Evolutionary conservation across 2,888 invertebrate genomes (phyloP).

Genomic region (Phorcus lineatus): DNA sequence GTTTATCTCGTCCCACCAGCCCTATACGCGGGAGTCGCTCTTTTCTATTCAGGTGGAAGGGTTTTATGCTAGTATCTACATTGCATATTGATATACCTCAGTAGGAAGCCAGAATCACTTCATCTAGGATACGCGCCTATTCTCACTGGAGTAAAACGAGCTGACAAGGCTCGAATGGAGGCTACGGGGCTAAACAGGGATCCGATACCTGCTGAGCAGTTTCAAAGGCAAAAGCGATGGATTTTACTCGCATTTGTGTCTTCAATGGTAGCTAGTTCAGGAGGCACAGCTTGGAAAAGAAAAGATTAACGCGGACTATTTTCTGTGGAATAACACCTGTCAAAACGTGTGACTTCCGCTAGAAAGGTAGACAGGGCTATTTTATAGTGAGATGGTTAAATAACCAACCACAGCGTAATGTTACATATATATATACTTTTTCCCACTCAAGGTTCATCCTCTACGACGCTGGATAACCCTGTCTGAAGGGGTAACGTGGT

Average conservation of each 20-base stretch:
- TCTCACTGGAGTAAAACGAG: background rate
- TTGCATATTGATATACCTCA: slow-evolving; percentile 4
- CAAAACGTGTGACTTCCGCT: slow-evolving; percentile 14
- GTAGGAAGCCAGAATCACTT: background rate
- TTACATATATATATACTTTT: background rate
- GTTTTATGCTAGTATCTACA: background rate
- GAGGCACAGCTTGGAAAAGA: background rate
- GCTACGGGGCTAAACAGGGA: background rate
- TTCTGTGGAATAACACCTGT: slow-evolving; percentile 14
- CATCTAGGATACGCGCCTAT: background rate
- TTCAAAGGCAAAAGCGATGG: background rate
- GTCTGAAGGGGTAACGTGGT: background rate
- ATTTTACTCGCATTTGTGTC: background rate
- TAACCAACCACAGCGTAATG: background rate
- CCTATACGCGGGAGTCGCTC: background rate
- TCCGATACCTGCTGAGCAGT: background rate
- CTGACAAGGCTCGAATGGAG: background rate
- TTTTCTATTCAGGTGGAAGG: background rate
- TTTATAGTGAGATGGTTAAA: background rate
- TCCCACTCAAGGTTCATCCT: background rate
- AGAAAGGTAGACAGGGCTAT: background rate
- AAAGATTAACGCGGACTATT: background rate
- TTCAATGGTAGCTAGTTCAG: background rate
- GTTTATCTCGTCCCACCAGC: slow-evolving; percentile 19
- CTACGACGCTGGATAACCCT: background rate